These are phyloP conservation scores for Sycophaga agraensis DNA, from an alignment of 1,140 invertebrate species.

Conservation along the genomic window DNA sequence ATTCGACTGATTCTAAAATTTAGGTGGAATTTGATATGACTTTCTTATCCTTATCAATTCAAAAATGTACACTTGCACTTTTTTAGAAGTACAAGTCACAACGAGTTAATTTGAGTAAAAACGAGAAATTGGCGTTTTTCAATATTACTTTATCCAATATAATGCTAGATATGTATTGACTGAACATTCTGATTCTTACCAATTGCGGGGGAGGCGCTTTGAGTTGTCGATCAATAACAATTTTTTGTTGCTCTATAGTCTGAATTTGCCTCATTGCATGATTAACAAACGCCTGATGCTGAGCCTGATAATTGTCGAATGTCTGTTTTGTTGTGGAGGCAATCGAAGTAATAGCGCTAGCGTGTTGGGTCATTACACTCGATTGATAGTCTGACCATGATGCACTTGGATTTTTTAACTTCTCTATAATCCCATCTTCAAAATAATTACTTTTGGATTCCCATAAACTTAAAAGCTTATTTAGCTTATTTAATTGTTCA, in stretches of 20 bases:
- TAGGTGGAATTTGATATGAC: too few species aligned
- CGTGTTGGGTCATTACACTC: conserved; percentile 76
- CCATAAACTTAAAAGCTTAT: conserved; percentile 91
- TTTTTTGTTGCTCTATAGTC: conserved; percentile 78
- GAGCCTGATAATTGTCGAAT: conserved; percentile 83
- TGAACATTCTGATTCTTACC: too few species aligned
- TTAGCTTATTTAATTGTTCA: conserved; percentile 86
- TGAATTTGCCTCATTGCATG: conserved; percentile 89
- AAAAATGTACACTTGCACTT: too few species aligned
- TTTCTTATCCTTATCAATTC: too few species aligned
- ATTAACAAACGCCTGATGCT: conserved; percentile 91
- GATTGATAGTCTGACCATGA: conserved; percentile 85
- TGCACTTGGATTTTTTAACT: conserved; percentile 74
- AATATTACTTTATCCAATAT: too few species aligned
- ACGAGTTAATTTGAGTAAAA: too few species aligned
- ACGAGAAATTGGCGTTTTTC: too few species aligned
- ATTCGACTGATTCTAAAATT: too few species aligned
- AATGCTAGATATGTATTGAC: too few species aligned
- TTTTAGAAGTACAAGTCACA: too few species aligned
- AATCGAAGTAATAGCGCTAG: conserved; percentile 73
- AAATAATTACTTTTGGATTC: conserved; percentile 96
- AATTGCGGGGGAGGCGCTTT: conserved; percentile 48
- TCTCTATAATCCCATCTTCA: conserved; percentile 78
- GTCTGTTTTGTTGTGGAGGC: conserved; percentile 74
- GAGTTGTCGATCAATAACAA: conserved; percentile 70